Evolutionary conservation across 1,140 invertebrate species (phyloP), one percentile per base, ranked within the genome.

Genomic region (Neomicropteryx cornuta): DNA sequence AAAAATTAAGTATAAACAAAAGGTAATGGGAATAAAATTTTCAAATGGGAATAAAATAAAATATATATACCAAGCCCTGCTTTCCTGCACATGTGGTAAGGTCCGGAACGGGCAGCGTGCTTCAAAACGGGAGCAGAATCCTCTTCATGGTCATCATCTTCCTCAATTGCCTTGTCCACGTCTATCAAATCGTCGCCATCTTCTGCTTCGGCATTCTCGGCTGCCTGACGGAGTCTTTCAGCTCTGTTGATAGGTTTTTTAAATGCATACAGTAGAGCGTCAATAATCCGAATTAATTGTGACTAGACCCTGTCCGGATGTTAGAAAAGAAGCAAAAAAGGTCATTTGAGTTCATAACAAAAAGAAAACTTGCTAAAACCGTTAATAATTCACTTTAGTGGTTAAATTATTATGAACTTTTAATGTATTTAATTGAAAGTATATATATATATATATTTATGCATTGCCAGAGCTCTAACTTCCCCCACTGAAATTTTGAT

Each of bases 41-140:
- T n/a, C n/a, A n/a, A n/a, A n/a, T n/a, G n/a, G n/a, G n/a, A n/a
- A n/a, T n/a, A 3, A n/a, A 34, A 27, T 37, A 10, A 18, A 14
- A 29, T 8, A 21, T 14, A 58, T 60, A 53, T 46, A 76, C 81
- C 78, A n/a, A 96, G 68, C 16, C 88, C 87, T 18, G 87, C 83
- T 58, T 83, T 83, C 18, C 79, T 66, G 55, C 92, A 95, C 31
- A 93, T 74, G 18, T 79, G 73, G 59, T 97, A 97, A 1, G 86
- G 81, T 5, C 91, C 90, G 36, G 81, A 86, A 33, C 88, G 71
- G 22, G 81, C 78, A 1, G 90, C 86, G 50, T 90, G 84, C 60
- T 96, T 97, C 8, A 90, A 64, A 0, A 69, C 68, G 0, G 76
- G 70, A 18, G 79, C 66, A 4, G 66, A 57, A 29, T 78, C 72